Percentiles rank a stretch among this genome's conserved stretches.
Conservation (phyloP, 2,888 invertebrate genomes). For the Andricus curvator region DNA sequence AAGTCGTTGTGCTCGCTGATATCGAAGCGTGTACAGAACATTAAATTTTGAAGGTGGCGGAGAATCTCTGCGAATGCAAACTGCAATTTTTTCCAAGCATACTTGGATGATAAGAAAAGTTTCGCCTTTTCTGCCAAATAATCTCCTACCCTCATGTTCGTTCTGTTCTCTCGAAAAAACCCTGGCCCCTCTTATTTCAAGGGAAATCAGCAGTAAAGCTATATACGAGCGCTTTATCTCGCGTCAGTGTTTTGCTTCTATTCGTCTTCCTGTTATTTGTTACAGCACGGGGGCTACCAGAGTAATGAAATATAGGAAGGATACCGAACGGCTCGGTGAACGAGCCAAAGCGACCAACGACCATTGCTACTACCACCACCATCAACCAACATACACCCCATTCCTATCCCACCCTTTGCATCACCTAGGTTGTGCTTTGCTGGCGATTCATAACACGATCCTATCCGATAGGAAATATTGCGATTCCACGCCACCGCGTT, state of each 20-base stretch:
- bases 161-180: background rate
- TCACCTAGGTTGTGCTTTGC: slow-evolving; percentile 50
- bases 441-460: slow-evolving; percentile 68
- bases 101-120: slow-evolving; percentile 56
- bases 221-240: slow-evolving; percentile 57
- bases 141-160: background rate
- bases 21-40: slow-evolving; percentile 55
- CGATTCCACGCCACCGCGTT: slow-evolving; percentile 61
- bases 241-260: slow-evolving; percentile 60
- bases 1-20: slow-evolving; percentile 34
- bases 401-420: slow-evolving; percentile 48
- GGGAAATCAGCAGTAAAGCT: slow-evolving; percentile 23
- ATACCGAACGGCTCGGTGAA: slow-evolving; percentile 44
- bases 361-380: slow-evolving; percentile 6
- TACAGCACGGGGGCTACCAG: slow-evolving; percentile 61
- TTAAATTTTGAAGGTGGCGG: slow-evolving; percentile 47
- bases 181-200: background rate
- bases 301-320: slow-evolving; percentile 67
- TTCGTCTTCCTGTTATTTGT: slow-evolving; percentile 65
- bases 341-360: slow-evolving; percentile 36
- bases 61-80: slow-evolving; percentile 52
- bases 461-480: slow-evolving; percentile 64
- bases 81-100: slow-evolving; percentile 56
- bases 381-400: slow-evolving; percentile 34
- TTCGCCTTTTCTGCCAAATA: slow-evolving; percentile 49